Base-by-base conservation (phyloP, 2,888 invertebrate genomes). In the Furcula furcula region DNA sequence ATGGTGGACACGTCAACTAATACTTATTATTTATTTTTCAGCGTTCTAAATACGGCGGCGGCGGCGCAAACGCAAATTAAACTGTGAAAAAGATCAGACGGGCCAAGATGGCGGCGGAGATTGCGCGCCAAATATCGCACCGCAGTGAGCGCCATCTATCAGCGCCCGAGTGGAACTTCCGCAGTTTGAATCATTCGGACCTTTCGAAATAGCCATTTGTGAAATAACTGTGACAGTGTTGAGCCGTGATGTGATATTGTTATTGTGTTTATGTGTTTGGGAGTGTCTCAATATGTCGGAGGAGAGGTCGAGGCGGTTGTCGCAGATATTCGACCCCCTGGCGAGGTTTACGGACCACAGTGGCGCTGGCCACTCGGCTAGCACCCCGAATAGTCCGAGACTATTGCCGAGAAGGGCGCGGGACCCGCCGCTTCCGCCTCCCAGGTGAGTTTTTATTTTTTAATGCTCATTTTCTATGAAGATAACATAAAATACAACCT, bases 291-390 rank as follows among this genome's bases (percentile, higher is more conserved):
- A 75, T 72, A 92, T 92, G 92, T 90, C 91, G 59, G 92, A 92
- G 82, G 92, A 92, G 77, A 89, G 92, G 70, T 91, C 93, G 76
- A 91, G 94, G 67, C 92, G 95, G 70, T 85, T 95, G 77, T 95
- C 95, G 78, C 94, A 95, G 90, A 93, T 94, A 62, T 94, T 94
- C 76, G 95, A 95, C 84, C 95, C 95, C 55, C 90, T 95, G 66
- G 91, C 94, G 47, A 89, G 94, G 76, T 89, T 95, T 47, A 92
- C 93, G 77, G 92, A 94, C 73, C 86, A 92, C 56, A 91, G 91
- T 55, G 84, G 90, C 55, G 82, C 91, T 59, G 84, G 86, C 4
- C 85, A 81, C 30, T 89, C 88, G 35, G 78, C 78, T 27, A 93
- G 93, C 42, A 94, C 93, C 15, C 93, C 94, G 29, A 94, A 92